Percentiles rank a stretch among this genome's conserved stretches.
Conservation (phyloP, 30 jellyfish, hydroid and myxozoan genomes). For the Rhopilema esculentum region DNA sequence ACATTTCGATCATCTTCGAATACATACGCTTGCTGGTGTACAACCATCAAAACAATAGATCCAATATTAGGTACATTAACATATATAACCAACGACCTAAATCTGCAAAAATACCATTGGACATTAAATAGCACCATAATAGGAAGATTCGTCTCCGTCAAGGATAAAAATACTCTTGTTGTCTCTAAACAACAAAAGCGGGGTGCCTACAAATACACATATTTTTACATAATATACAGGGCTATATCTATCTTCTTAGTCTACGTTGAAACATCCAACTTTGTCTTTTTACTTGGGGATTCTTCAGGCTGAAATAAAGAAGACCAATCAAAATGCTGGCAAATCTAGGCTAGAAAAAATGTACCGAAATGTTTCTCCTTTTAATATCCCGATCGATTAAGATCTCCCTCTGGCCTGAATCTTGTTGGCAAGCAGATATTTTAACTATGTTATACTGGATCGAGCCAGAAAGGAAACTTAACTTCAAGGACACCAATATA, state of each 20-base stretch:
- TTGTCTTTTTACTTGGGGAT: slow-evolving; percentile 51
- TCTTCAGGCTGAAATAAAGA: slow-evolving; percentile 18
- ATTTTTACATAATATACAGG: neutral
- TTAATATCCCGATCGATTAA: too few relatives aligned
- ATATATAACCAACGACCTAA: slow-evolving; percentile 17
- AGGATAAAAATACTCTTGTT: neutral
- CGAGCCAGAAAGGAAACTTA: too few relatives aligned
- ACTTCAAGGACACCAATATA: too few relatives aligned
- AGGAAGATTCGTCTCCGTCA: neutral
- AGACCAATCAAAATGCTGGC: too few relatives aligned
- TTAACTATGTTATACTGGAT: too few relatives aligned
- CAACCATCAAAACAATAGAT: neutral
- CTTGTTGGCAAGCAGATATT: too few relatives aligned
- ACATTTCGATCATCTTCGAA: neutral
- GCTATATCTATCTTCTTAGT: neutral
- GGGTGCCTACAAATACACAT: neutral
- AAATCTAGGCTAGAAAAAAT: too few relatives aligned
- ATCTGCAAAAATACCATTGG: slow-evolving; percentile 9
- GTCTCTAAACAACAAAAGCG: neutral
- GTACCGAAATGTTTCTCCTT: too few relatives aligned
- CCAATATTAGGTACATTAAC: neutral
- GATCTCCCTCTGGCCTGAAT: too few relatives aligned
- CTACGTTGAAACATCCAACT: slow-evolving; percentile 10
- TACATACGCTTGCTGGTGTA: neutral
- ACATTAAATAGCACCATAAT: neutral